phyloP scores from a whole-genome alignment of 2,888 invertebrate species.

The Neoaliturus tenellus region DNA sequence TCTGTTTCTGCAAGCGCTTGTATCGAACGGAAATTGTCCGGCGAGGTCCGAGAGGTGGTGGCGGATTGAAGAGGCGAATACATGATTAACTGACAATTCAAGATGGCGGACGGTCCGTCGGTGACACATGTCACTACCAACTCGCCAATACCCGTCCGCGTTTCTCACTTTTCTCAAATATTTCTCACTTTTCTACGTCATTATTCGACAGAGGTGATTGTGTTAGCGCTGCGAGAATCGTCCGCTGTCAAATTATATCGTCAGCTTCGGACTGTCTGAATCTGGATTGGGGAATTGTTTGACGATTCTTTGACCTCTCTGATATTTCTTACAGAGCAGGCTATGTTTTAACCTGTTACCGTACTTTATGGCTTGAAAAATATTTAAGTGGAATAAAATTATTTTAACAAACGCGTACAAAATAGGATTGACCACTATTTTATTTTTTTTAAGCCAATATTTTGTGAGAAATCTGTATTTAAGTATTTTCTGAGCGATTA shows the following conservation, averaged over 20 bases:
- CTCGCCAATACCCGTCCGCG: conserved; percentile 44
- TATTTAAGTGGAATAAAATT: too few relatives aligned
- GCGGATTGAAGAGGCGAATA: conserved; percentile 52
- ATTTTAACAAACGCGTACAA: too few relatives aligned
- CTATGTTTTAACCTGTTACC: too few relatives aligned
- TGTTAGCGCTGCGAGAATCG: conserved; percentile 20
- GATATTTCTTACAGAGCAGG: not conserved
- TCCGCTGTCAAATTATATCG: conserved; percentile 52
- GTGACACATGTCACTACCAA: conserved; percentile 33
- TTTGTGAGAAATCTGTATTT: too few relatives aligned
- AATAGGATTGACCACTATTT: too few relatives aligned
- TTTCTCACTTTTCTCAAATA: conserved; percentile 50
- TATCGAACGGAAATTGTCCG: conserved; percentile 36
- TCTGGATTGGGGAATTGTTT: conserved; percentile 10
- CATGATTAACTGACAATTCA: conserved; percentile 49
- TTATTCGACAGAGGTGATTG: conserved; percentile 51
- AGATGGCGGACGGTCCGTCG: conserved; percentile 32
- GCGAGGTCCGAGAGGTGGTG: not conserved
- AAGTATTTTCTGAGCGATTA: too few relatives aligned
- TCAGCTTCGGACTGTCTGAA: conserved; percentile 33
- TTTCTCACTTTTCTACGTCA: conserved; percentile 54
- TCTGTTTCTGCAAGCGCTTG: not conserved
- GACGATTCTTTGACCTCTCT: conserved; percentile 15
- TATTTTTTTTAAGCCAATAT: too few relatives aligned
- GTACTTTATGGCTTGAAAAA: too few relatives aligned